A percentile compares a stretch with the other conserved stretches of the same genome.
phyloP scores from a whole-genome alignment of 2,113 vertebrate species.

The Gorsachius goisagi region DNA sequence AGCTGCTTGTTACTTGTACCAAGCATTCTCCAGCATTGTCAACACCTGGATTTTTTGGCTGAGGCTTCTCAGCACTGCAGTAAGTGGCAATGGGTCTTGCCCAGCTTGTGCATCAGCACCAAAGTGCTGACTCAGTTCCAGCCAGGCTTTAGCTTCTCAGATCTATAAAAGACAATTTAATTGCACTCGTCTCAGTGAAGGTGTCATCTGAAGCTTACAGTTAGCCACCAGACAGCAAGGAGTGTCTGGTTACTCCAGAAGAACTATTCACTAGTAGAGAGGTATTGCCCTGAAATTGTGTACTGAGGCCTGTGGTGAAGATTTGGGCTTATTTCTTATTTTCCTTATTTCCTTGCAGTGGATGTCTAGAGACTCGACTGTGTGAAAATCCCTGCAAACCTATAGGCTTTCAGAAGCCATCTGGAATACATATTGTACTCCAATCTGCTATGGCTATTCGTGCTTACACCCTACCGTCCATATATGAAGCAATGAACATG shows the following conservation, averaged over 20 bases:
- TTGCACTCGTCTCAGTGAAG: background rate
- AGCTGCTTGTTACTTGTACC: background rate
- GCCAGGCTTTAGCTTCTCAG: background rate
- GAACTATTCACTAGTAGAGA: background rate
- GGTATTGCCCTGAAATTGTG: background rate
- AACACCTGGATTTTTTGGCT: background rate
- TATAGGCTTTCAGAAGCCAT: background rate
- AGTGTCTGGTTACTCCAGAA: background rate
- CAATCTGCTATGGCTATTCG: fast-evolving
- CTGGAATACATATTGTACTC: background rate
- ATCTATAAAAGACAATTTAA: background rate
- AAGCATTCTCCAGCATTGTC: background rate
- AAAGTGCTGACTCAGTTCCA: background rate
- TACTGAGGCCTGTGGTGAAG: background rate
- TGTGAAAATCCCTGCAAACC: background rate
- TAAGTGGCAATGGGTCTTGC: background rate
- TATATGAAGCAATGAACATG: background rate
- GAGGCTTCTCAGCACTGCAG: background rate
- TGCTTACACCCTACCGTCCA: background rate
- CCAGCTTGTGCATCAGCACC: background rate
- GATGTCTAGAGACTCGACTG: background rate
- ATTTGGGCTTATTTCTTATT: background rate
- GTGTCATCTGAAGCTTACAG: background rate
- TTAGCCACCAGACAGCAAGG: background rate
- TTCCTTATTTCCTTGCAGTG: background rate